Evolutionary conservation across 2,888 invertebrate species (phyloP), one percentile per base, ranked within the genome.

Genomic region (Thyatira batis): DNA sequence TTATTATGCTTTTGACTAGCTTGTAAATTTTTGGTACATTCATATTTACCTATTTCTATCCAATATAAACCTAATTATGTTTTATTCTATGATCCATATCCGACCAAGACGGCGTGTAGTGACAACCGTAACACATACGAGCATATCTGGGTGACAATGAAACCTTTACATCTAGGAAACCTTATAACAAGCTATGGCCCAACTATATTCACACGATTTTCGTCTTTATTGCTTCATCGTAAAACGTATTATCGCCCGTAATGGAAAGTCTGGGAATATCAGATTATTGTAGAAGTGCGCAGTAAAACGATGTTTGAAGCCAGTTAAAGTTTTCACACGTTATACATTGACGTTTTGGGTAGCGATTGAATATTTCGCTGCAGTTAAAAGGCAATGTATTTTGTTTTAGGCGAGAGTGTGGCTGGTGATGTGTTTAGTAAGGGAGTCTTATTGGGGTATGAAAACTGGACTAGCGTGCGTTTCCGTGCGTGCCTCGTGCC

Each of bases 401-500:
- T 25, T 44, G 52, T 54, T 54, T 49, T 21, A 55, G 60, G 61
- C 64, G 63, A 60, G 65, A 20, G 25, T 58, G 60, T 62, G 51
- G 65, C 44, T 52, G 33, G 55, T 51, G 60, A 60, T 61, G 53
- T 56, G 53, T 51, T 56, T 44, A 50, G 54, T 54, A 50, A 51
- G 45, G 39, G 30, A 27, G 46, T 57, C 55, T 54, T 60, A 53
- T 63, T 55, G 55, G 55, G 60, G 62, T 62, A 72, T 69, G 65
- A 67, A 74, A 77, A 78, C 74, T 80, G 84, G 82, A 85, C 81
- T 89, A 74, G 86, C 87, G 88, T 89, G 90, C 80, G 85, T 77
- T 79, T 80, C 70, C 73, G 84, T 89, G 91, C 91, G 91, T 92
- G 91, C 76, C 73, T 76, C 65, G 68, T 67, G 84, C 79, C 87